Evolutionary conservation across 2,113 vertebrate species (phyloP).

Genomic region (Alligator sinensis): DNA sequence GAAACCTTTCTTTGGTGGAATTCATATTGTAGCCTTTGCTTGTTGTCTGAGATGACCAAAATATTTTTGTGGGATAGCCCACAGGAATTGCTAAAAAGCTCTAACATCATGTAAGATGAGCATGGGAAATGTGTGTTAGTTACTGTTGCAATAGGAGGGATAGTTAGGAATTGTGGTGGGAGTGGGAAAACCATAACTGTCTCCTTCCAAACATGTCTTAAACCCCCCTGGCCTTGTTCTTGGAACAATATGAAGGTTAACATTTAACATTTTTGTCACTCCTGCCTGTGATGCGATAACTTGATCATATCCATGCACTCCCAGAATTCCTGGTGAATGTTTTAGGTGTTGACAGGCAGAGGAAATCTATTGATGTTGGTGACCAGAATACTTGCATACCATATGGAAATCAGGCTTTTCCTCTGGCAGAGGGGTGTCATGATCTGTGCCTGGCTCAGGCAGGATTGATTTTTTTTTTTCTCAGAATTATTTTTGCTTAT

Average conservation of each 20-base stretch:
- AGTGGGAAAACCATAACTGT: background rate
- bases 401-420: no score
- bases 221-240: no score
- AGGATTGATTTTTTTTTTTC: background rate
- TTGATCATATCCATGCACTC: no score
- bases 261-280: no score
- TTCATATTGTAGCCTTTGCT: background rate
- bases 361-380: no score
- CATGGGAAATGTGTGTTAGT: background rate
- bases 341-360: no score
- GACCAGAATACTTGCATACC: no score
- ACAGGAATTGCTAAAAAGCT: background rate
- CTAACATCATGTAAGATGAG: background rate
- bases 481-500: slow-evolving; percentile 36
- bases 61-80: background rate
- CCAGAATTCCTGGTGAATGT: no score
- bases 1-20: background rate
- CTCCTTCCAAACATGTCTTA: background rate
- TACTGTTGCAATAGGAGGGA: background rate
- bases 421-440: no score
- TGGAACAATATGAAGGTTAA: no score
- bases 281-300: no score
- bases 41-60: background rate
- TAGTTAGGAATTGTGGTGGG: background rate
- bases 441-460: slow-evolving; percentile 4